Evolutionary conservation across 2,113 vertebrate genomes (phyloP), one percentile per base, ranked within the genome.

Genomic region (Zingel zingel): DNA sequence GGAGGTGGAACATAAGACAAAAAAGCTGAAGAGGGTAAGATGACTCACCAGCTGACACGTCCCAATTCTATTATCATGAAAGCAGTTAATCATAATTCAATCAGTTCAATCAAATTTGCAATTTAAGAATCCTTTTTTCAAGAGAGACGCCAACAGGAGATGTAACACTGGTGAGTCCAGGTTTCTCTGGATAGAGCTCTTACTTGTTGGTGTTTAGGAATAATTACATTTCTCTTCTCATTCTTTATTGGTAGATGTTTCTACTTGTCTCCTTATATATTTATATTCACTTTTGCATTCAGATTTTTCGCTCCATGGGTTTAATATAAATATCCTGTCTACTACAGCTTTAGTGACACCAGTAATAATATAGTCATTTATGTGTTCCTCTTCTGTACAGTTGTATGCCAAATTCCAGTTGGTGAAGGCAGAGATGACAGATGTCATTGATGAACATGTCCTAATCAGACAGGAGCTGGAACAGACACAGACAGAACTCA

Each of bases 1-100:
- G 92, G 98, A 99, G 92, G 97, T 99, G 82, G 98, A 99, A 85
- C 94, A 98, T 62, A 99, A 99, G 90, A 99, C 98, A 89, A 98
- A 98, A 94, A 99, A 99, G 82, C 97, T 99, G 81, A 98, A 97
- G 88, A 97, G 97, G 97, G 98, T 95, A 57, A 77, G 83, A 84
- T 86, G 77, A 84, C 76, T 86, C 88, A 69, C 19, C 30, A n/a
- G 45, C 30, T 78, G 58, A 71, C 45, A 23, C 14, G 27, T 50
- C 58, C 61, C 27, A 9, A 23, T n/a, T 62, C 18, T 13, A 8
- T 21, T 30, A 79, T 77, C 39, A 14, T 16, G 14, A 33, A n/a
- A 74, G 4, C 45, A 50, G 21, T 59, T 6, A 5, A 3, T 21
- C 36, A 12, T 63, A 23, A 62, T 63, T 47, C 5, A 62, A 80